Base-by-base conservation (phyloP, 2,888 invertebrate genomes). In the Philhelius pedissequus region DNA sequence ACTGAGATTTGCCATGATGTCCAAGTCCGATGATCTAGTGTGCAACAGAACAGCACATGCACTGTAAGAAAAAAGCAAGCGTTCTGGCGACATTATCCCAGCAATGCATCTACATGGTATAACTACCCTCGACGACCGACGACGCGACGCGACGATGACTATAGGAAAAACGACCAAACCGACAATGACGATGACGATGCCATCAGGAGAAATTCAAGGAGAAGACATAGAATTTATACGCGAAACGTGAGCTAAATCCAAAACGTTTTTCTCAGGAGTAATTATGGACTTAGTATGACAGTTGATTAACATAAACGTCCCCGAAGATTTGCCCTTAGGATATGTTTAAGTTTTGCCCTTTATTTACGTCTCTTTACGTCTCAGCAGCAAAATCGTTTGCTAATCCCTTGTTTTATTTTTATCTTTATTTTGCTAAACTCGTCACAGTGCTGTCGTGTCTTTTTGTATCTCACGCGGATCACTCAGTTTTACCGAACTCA, bases 301-400 rank as follows among this genome's bases (percentile, higher is more conserved):
- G 84, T 84, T 84, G 84, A 84, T 84, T 84, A 84, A 84, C 84
- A 84, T 84, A 84, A 84, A 84, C 80, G 84, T 84, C 84, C 71
- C 80, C 75, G 80, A 71, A 75, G 84, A 80, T 80, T 75, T 79
- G 84, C 74, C 84, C 84, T 84, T 40, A 71, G 84, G 84, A 80
- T 76, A 60, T 70, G 43, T 52, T 58, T 58, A 52, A 43, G 62
- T 54, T 15, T 52, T 52, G 20, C n/a, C 58, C 70, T 48, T 11
- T 4, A 15, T 22, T 60, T 13, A 20, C 32, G 20, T 38, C 20
- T 32, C n/a, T n/a, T n/a, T n/a, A n/a, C n/a, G n/a, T n/a, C n/a
- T n/a, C n/a, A n/a, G n/a, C 35, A 35, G 35, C 43, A 4, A 18
- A 40, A 32, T 48, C 60, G 9, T 48, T 58, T 45, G 68, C 58